These are phyloP conservation scores for Caenorhabditis drosophilae DNA, from an alignment of 2,888 invertebrate species.

Conservation along the genomic window DNA sequence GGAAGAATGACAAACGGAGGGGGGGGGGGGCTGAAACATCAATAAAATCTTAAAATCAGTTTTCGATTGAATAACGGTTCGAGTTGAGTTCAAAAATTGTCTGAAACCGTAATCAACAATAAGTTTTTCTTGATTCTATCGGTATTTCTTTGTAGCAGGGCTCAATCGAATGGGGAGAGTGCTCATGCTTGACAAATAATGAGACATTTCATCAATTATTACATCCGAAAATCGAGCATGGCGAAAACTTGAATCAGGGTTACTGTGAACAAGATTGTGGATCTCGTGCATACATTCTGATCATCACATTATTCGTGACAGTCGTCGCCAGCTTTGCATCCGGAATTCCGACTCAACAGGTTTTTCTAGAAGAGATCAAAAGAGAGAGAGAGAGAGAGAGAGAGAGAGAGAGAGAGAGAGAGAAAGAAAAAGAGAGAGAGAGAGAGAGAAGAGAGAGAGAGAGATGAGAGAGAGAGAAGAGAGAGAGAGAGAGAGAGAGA, in stretches of 20 bases:
- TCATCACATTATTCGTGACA: slow-evolving; percentile 62
- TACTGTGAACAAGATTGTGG: slow-evolving; percentile 59
- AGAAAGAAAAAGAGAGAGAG: no score
- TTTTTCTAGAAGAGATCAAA: no score
- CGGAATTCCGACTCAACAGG: slow-evolving; percentile 67
- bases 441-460: no score
- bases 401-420: no score
- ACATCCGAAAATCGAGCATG: slow-evolving; percentile 10
- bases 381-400: no score
- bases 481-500: no score
- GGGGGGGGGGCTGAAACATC: no score
- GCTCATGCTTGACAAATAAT: slow-evolving; percentile 37
- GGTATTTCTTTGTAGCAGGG: slow-evolving; percentile 18
- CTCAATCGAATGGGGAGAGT: slow-evolving; percentile 34
- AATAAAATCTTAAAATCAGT: no score
- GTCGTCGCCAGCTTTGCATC: slow-evolving; percentile 67
- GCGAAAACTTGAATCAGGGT: slow-evolving; percentile 18
- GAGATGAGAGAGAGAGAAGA: no score
- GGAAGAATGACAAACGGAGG: no score
- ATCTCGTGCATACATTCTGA: slow-evolving; percentile 56
- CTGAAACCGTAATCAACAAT: no score
- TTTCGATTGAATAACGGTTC: neutral
- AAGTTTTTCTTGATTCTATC: no score
- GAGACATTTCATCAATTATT: slow-evolving; percentile 35
- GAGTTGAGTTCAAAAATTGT: neutral